Evolutionary conservation across 2,888 invertebrate species (phyloP), one percentile per base, ranked within the genome.

Genomic region (Blera fallax): DNA sequence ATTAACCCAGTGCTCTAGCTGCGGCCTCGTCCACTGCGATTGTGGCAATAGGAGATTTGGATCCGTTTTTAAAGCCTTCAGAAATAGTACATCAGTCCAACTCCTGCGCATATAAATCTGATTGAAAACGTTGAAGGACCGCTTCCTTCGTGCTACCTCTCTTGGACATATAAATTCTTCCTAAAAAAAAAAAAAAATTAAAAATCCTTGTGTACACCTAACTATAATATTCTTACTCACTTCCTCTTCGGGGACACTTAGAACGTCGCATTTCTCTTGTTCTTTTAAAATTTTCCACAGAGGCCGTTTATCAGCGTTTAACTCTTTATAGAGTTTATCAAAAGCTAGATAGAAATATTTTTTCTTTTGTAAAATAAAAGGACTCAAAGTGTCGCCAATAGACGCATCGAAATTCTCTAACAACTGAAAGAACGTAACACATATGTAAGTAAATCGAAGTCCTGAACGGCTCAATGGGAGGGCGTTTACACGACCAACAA

Each of bases 321-420:
- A n/a, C 1, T 52, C 50, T 2, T 2, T 18, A 14, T 50, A 29
- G 4, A 69, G 16, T 8, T 62, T 50, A 14, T 87, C 84, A 0
- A 67, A 54, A 0, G 87, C 70, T 65, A 69, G 65, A 6, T 64
- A 18, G 2, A 87, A 74, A 18, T 72, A 73, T 14, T 81, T 80
- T 3, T 76, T 69, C 14, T 87, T 50, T 43, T 83, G 54, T 5
- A 85, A 8, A 32, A 85, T 70, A n/a, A 76, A 74, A 4, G 29
- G 32, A 1, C 80, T 70, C n/a, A 85, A n/a, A 10, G 80, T 70
- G 0, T 74, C 32, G 1, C 70, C 76, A 10, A 85, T 34, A 7
- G 70, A 65, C 0, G 90, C 91, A 10, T 88, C 76, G n/a, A 92
- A 91, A n/a, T 90, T 90, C 16, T 90, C 90, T 52, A 89, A 88